Evolutionary conservation across 2,113 vertebrate genomes (phyloP).

Genomic region (Neolamprologus modestus): DNA sequence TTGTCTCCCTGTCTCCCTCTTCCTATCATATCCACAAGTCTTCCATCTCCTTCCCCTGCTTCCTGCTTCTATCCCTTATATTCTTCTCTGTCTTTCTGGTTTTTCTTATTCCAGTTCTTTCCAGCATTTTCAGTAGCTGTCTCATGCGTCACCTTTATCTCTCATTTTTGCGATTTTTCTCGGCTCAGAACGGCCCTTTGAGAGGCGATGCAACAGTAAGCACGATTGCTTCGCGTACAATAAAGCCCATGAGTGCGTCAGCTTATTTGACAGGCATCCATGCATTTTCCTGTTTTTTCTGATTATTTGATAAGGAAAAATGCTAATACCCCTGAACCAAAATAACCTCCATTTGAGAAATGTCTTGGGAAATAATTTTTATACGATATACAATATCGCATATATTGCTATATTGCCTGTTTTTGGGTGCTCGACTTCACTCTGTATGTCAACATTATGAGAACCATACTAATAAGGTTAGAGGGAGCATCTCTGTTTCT

Average conservation of each 20-base stretch:
- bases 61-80: background rate
- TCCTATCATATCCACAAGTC: slow-evolving; percentile 27
- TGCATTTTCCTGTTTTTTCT: background rate
- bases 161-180: background rate
- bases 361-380: background rate
- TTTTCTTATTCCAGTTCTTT: background rate
- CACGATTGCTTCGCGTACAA: background rate
- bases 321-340: background rate
- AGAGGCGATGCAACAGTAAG: background rate
- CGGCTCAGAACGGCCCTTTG: background rate
- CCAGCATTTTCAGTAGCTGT: background rate
- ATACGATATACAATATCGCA: background rate
- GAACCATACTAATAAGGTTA: slow-evolving; percentile 59
- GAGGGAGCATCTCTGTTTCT: slow-evolving; percentile 60
- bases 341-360: background rate
- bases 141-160: background rate
- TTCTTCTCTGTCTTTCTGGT: background rate
- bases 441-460: slow-evolving; percentile 30
- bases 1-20: slow-evolving; percentile 37
- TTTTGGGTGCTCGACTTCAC: background rate
- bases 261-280: background rate
- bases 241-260: background rate
- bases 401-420: background rate
- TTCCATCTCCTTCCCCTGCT: background rate
- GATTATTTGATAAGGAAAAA: background rate